Conservation (phyloP, 2,888 invertebrate species). For the Xanthia togata region DNA sequence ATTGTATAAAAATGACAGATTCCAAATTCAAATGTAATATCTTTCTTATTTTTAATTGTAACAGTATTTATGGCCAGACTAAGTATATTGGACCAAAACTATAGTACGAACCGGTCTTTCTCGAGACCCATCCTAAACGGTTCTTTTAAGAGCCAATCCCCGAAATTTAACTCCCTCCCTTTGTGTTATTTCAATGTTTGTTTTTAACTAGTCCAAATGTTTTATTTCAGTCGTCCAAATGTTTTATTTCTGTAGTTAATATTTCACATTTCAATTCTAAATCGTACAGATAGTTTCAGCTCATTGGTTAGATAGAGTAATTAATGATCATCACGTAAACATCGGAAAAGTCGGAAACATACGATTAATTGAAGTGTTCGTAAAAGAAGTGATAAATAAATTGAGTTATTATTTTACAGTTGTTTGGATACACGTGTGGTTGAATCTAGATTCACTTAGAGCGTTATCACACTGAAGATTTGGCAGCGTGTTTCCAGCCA, state of each 20-base stretch:
- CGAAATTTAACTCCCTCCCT: too few species aligned
- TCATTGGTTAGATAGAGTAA: conserved; percentile 44
- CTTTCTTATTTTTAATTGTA: too few species aligned
- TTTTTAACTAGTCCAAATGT: neutral
- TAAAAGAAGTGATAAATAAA: neutral
- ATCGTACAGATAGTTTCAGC: conserved; percentile 21
- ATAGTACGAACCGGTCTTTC: too few species aligned
- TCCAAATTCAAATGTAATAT: too few species aligned
- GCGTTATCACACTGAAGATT: too few species aligned
- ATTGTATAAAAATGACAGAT: too few species aligned
- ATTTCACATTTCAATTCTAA: neutral
- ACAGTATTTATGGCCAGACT: too few species aligned
- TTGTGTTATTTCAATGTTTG: too few species aligned
- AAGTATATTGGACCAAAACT: too few species aligned
- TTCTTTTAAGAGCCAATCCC: too few species aligned
- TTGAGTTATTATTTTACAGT: neutral
- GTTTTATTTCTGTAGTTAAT: neutral
- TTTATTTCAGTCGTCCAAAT: neutral
- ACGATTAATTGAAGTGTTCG: conserved; percentile 25
- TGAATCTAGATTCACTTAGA: neutral
- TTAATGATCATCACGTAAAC: conserved; percentile 39
- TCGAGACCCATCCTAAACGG: too few species aligned
- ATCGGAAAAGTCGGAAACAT: conserved; percentile 52
- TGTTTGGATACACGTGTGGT: neutral
- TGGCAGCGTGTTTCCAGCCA: too few species aligned